phyloP scores from a whole-genome alignment of 2,888 invertebrate genomes.

The Pachydiplax longipennis region DNA sequence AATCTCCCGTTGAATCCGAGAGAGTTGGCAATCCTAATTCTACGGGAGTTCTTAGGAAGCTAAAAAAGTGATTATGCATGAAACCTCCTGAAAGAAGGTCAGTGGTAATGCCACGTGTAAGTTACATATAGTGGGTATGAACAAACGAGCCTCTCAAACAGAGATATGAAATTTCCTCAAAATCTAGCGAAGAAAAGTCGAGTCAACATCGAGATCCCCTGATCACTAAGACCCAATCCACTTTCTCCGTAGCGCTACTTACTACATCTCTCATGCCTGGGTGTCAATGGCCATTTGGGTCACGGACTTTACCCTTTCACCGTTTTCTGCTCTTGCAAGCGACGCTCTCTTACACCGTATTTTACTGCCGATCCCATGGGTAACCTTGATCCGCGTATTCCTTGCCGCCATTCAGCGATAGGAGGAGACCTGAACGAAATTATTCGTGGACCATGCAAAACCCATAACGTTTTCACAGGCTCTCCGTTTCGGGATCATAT shows the following conservation, averaged over 20 bases:
- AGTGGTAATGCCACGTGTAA: too few species aligned
- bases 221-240: too few species aligned
- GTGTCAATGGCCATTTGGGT: conserved; percentile 34
- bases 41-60: too few species aligned
- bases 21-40: too few species aligned
- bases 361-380: background rate
- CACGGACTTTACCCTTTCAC: conserved; percentile 35
- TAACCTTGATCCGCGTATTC: background rate
- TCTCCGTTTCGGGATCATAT: background rate
- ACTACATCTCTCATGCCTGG: background rate
- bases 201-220: too few species aligned
- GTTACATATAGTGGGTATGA: too few species aligned
- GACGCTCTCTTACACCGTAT: background rate
- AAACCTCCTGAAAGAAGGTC: too few species aligned
- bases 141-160: background rate
- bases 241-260: background rate
- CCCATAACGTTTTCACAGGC: background rate
- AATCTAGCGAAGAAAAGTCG: too few species aligned
- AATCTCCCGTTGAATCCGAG: too few species aligned
- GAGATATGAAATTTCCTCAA: background rate
- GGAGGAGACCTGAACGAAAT: background rate
- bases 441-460: background rate
- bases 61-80: too few species aligned
- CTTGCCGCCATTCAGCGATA: background rate
- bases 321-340: background rate